phyloP scores from a whole-genome alignment of 2,888 invertebrate genomes.

The Xylota segnis region DNA sequence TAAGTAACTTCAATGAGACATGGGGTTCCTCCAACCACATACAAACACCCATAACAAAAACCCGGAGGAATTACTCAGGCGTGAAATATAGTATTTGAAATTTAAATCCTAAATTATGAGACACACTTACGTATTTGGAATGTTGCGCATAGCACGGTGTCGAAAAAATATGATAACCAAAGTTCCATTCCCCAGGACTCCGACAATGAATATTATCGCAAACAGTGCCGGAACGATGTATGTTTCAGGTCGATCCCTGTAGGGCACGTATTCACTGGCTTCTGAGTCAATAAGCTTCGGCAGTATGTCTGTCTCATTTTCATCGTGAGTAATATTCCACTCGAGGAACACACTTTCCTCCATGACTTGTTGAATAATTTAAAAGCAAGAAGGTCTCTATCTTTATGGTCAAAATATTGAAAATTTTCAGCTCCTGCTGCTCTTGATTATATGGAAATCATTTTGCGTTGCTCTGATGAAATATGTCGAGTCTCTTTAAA shows the following conservation, averaged over 20 bases:
- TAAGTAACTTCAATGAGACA: not conserved
- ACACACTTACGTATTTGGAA: conserved; percentile 93
- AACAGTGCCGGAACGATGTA: conserved; percentile 95
- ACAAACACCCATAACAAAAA: not conserved
- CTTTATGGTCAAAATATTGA: not conserved
- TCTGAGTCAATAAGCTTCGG: conserved; percentile 44
- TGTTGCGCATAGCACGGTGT: conserved; percentile 94
- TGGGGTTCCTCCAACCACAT: not conserved
- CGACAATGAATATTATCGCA: conserved; percentile 93
- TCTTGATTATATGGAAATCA: conserved; percentile 30
- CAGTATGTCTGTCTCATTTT: conserved; percentile 12
- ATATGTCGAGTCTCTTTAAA: not conserved
- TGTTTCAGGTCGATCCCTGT: conserved; percentile 91
- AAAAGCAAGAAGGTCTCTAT: not conserved
- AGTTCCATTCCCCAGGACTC: conserved; percentile 95
- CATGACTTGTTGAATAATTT: conserved; percentile 46
- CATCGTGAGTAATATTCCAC: conserved; percentile 41
- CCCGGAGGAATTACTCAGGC: not conserved
- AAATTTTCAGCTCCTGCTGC: not conserved
- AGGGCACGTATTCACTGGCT: conserved; percentile 86
- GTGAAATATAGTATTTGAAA: conserved; percentile 10
- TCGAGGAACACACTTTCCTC: conserved; percentile 51
- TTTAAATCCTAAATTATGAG: conserved; percentile 8
- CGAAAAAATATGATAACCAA: conserved; percentile 93
- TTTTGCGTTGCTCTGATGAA: conserved; percentile 14